These are phyloP conservation scores for Gymnosoma rotundatum DNA, from an alignment of 2,888 invertebrate genomes.

Conservation along the genomic window DNA sequence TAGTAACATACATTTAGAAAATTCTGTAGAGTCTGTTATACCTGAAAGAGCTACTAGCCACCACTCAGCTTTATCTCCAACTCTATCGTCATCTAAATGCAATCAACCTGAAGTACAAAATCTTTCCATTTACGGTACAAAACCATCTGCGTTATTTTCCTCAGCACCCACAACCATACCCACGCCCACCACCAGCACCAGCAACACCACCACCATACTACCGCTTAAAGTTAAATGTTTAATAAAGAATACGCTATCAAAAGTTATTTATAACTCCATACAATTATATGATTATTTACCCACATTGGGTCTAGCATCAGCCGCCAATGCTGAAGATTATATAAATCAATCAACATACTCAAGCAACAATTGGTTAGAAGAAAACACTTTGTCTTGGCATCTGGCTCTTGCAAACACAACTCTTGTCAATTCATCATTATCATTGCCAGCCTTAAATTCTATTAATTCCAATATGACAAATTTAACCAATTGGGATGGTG, in stretches of 20 bases:
- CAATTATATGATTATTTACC: conserved; percentile 47
- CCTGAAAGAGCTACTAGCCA: conserved; percentile 6
- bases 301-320: conserved; percentile 59
- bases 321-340: conserved; percentile 40
- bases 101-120: conserved; percentile 57
- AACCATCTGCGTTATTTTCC: conserved; percentile 47
- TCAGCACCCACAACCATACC: background rate
- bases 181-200: too few species aligned
- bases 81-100: background rate
- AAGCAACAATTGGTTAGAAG: conserved; percentile 41
- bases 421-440: conserved; percentile 40
- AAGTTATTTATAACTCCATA: conserved; percentile 13
- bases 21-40: background rate
- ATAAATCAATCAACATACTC: conserved; percentile 42
- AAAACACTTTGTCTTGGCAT: conserved; percentile 49
- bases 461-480: conserved; percentile 48
- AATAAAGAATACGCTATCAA: conserved; percentile 20
- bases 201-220: background rate
- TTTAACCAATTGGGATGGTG: conserved; percentile 9
- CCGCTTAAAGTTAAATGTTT: conserved; percentile 61
- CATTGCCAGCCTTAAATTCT: conserved; percentile 34
- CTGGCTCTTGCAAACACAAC: conserved; percentile 48
- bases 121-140: conserved; percentile 31
- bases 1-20: conserved; percentile 73
- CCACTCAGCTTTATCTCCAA: background rate